These are phyloP conservation scores for Bergia sp. DNA, from an alignment of 92 coral and sea anemone species.

Conservation along the genomic window DNA sequence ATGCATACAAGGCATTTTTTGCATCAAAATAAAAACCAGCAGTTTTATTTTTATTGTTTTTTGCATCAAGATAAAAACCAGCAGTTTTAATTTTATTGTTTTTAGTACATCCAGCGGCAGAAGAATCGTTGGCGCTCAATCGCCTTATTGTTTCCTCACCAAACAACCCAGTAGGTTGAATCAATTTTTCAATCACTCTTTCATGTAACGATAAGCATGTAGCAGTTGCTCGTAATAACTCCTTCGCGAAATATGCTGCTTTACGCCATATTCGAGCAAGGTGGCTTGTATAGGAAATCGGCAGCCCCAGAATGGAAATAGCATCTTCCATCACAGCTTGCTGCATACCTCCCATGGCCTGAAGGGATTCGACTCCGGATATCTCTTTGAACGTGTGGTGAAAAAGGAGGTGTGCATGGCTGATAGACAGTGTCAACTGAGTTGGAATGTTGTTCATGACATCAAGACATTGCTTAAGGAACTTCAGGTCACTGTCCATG, in stretches of 20 bases:
- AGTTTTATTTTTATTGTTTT: too few species aligned
- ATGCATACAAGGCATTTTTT: neutral
- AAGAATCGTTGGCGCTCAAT: neutral
- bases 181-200: neutral
- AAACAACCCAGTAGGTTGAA: conserved; percentile 16
- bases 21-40: neutral
- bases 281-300: neutral
- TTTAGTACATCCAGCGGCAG: neutral
- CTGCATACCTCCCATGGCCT: neutral
- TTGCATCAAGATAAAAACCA: too few species aligned
- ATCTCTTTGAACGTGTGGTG: conserved; percentile 17
- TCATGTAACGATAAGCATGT: neutral
- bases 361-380: neutral
- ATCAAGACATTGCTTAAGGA: neutral
- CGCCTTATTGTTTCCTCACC: neutral
- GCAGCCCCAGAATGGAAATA: neutral
- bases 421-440: neutral
- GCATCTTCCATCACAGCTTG: neutral
- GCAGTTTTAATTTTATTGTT: too few species aligned
- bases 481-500: neutral
- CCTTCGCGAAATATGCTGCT: neutral
- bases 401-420: conserved; percentile 8
- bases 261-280: neutral
- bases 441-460: neutral
- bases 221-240: neutral